Percentiles rank a stretch among this genome's conserved stretches.
Evolutionary conservation across 2,113 vertebrate genomes (phyloP).

Genomic region (Alaudala cheleensis): DNA sequence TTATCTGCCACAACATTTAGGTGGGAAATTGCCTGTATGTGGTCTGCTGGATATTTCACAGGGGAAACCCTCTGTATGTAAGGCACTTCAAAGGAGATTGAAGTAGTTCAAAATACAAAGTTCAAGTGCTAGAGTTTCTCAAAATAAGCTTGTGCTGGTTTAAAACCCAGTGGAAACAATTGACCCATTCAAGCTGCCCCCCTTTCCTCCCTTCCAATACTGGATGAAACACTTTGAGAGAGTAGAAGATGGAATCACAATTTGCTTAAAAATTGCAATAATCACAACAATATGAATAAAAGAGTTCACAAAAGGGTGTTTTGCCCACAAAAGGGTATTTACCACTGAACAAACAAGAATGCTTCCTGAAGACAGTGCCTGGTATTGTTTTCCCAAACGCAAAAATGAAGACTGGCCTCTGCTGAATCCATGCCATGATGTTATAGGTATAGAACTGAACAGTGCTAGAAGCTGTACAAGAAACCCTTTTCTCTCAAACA

Average conservation of each 20-base stretch:
- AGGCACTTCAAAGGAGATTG: not conserved
- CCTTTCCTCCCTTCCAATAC: not conserved
- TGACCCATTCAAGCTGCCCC: not conserved
- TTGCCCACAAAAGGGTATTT: not conserved
- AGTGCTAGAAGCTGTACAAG: not conserved
- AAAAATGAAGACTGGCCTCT: not conserved
- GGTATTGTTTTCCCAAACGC: not conserved
- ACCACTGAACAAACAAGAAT: fast-evolving
- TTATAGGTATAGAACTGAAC: not conserved
- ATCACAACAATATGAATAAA: not conserved
- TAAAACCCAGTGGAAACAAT: not conserved
- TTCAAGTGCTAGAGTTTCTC: not conserved
- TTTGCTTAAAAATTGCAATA: not conserved
- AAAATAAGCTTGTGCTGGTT: not conserved
- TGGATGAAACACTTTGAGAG: not conserved
- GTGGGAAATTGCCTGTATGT: not conserved
- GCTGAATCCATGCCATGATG: not conserved
- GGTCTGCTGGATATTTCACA: not conserved
- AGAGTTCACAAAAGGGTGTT: not conserved
- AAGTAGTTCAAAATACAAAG: not conserved
- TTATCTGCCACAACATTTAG: not conserved
- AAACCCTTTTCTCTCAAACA: not conserved
- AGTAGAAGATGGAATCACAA: not conserved
- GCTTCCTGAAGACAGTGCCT: not conserved
- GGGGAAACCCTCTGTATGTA: not conserved